Evolutionary conservation across 2,888 invertebrate species (phyloP), one percentile per base, ranked within the genome.

Genomic region (Aleiodes testaceus): DNA sequence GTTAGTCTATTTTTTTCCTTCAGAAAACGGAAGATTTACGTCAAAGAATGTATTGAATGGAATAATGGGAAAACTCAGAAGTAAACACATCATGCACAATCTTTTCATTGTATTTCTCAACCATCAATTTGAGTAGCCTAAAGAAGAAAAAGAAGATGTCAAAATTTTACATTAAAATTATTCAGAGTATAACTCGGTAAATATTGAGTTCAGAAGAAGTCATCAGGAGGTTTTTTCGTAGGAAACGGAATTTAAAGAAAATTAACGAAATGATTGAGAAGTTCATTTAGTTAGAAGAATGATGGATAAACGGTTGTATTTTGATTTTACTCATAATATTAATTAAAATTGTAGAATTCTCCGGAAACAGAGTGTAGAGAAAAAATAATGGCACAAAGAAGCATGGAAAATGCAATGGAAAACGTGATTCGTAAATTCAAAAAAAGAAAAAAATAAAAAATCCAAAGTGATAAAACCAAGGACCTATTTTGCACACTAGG

Each of bases 401-500:
- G n/a, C 45, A 26, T 14, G 45, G 36, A 65, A 20, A 63, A 42
- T 53, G 30, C 53, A 42, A 20, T 65, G 47, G 52, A 45, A 45
- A 64, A 65, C 65, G 55, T 45, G 2, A 16, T 16, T 59, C 16
- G 11, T 7, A 36, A 6, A 36, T 47, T 47, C 4, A 14, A n/a
- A 36, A 20, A 9, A 55, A 70, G 30, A 66, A 53, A 55, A 47
- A 53, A 69, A 50, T 30, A 16, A 50, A 12, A 55, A 65, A 68
- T 72, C 47, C 12, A 64, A 71, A 45, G 64, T 66, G 64, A 68
- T 63, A 67, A 50, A 66, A 53, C n/a, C 47, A 45, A 72, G 36
- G 67, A 64, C 64, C 45, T 64, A 64, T 66, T 63, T 72, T 72
- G 59, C 72, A 61, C 72, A 55, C 36, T 67, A 64, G 53, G 36